Evolutionary conservation across 1,140 invertebrate genomes (phyloP), one percentile per base, ranked within the genome.

Genomic region (Agrilus planipennis): DNA sequence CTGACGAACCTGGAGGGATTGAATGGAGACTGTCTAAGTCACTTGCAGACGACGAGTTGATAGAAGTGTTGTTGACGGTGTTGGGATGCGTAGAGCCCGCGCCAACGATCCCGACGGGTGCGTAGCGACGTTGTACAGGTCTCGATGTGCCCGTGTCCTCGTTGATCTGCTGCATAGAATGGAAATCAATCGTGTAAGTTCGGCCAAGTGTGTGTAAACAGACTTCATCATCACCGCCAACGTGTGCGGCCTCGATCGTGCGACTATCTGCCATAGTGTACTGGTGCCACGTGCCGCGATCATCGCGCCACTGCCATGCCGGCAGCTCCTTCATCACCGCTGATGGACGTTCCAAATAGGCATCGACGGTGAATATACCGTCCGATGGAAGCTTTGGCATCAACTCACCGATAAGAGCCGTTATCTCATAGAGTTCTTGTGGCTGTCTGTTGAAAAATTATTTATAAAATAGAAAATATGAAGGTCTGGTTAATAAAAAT

Each of bases 161-260:
- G 64, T 96, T 96, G 46, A 96, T 92, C 75, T 97, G 92, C 64
- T 95, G 91, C 88, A 96, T 92, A 49, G 88, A 82, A 64, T 90
- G 84, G 54, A 97, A 89, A 70, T 97, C 92, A 46, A 98, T 81
- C 1, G 89, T 91, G 62, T 96, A 96, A 7, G 88, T 91, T 52
- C 88, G 75, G 42, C 89, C 89, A 59, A 91, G 75, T 11, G 89
- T 89, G 22, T 83, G 86, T 31, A 97, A 70, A 57, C 82, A 90
- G 42, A 95, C 85, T 67, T 96, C 92, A 65, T 95, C 90, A 62
- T 95, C 91, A 22, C 87, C 89, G 57, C 84, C 83, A 57, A 87
- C 77, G 65, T 91, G 89, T 35, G 90, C 90, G 53, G 88, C 85
- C 75, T 93, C 70, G 41, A 79, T 70, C n/a, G 76, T 72, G 10